Base-by-base conservation (phyloP, 2,888 invertebrate genomes). In the Cybosia mesomella region DNA sequence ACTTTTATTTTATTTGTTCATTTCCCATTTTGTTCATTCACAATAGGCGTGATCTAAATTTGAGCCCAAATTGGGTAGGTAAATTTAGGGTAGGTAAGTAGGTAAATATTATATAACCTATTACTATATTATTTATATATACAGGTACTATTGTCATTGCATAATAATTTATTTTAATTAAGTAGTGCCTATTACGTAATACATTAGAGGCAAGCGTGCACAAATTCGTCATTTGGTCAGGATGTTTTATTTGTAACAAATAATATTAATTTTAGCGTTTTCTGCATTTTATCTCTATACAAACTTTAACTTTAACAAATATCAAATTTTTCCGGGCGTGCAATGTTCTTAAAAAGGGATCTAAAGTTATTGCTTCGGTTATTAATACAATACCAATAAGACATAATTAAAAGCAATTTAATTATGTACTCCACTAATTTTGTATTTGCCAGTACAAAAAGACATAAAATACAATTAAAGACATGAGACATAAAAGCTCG, bases 401-500 rank as follows among this genome's bases (percentile, higher is more conserved):
- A 43, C 43, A 1, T 18, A 43, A 43, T 15, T 39, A 39, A 39
- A 39, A 39, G 15, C 15, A 0, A 15, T 18, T 18, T 43, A 15
- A 18, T 43, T 43, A 43, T 43, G 39, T 43, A 43, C 18, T 39
- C 5, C 15, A 15, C 3, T n/a, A 28, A 2, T 28, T 28, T 28
- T 28, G 28, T 28, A 28, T 4, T 28, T 28, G 2, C 28, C 5
- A 28, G 2, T 7, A 18, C 7, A 1, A n/a, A 49, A n/a, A 49
- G 49, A n/a, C 18, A n/a, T n/a, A 49, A 49, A 8, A n/a, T 49
- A n/a, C 8, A 49, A 49, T n/a, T n/a, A 49, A 49, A n/a, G n/a
- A 49, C 1, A n/a, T n/a, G 49, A 8, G 49, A 49, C 49, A 49
- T n/a, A 49, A 18, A 74, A 69, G 62, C 36, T 62, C 61, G 22